These are phyloP conservation scores for Antedon mediterranea DNA, from an alignment of 53 echinoderm and acorn worm species.

Conservation along the genomic window DNA sequence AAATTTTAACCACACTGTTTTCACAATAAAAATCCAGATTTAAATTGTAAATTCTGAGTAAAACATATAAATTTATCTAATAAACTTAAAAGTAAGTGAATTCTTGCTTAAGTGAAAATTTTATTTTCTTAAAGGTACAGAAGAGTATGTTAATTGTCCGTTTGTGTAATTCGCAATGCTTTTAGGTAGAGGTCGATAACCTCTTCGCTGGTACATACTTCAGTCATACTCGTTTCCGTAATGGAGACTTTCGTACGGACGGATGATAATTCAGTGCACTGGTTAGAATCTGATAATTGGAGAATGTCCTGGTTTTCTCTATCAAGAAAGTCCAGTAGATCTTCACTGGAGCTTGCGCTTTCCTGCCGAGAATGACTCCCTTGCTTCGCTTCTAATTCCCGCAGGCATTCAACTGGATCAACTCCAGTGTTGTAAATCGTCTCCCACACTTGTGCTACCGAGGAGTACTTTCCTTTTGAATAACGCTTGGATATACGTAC, in stretches of 20 bases:
- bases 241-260: background rate
- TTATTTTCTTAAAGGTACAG: too few species aligned
- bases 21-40: too few species aligned
- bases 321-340: background rate
- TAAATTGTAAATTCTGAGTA: too few species aligned
- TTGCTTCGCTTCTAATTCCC: background rate
- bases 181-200: background rate
- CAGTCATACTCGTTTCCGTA: background rate
- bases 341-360: background rate
- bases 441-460: conserved; percentile 67
- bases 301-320: background rate
- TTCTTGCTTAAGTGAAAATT: too few species aligned
- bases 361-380: background rate
- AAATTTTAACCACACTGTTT: too few species aligned
- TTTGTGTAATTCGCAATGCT: background rate
- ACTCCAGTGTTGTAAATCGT: conserved; percentile 23
- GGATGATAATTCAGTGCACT: background rate
- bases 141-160: background rate
- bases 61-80: too few species aligned
- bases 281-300: background rate
- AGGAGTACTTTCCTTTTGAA: conserved; percentile 83
- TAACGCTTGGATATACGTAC: conserved; percentile 64
- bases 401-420: background rate
- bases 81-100: too few species aligned
- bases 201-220: background rate